Evolutionary conservation across 2,113 vertebrate genomes (phyloP), one percentile per base, ranked within the genome.

Genomic region (Enhydra lutris): DNA sequence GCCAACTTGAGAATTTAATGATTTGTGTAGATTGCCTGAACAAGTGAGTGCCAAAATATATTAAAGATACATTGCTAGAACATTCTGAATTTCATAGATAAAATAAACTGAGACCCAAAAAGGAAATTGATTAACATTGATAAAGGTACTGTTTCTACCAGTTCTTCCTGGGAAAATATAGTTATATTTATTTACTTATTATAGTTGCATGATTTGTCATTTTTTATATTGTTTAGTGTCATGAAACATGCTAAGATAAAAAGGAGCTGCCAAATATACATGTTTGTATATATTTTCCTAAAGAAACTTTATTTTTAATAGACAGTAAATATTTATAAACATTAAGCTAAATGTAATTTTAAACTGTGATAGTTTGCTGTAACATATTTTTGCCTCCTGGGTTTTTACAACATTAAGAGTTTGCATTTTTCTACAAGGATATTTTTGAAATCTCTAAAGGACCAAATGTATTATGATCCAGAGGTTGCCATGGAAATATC

Each of bases 321-420:
- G 39, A 95, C 45, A 82, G 34, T 95, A 98, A 97, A 98, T 97
- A 98, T 98, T 97, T 98, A 92, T 93, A 97, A 97, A 91, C 93
- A 96, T 82, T 91, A 93, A 65, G 50, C 42, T 87, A 94, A 95
- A 89, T 95, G 52, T 79, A 96, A 97, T 91, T 97, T 95, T 97
- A 95, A 97, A 91, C 24, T 80, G 61, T 95, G 85, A 92, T 83
- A 87, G 55, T 91, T 94, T 95, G 71, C 67, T 93, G 3, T 71
- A 95, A 90, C 80, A 89, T 21, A 91, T 93, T 97, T 97, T 95
- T 93, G 39, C 59, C 69, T 89, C 42, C 13, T 79, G 93, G 81
- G 88, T 91, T 81, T 97, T 88, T 55, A 93, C 87, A 92, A 73
- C 50, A 90, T 95, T 94, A 78, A 69, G 55, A 76, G n/a, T 89